Evolutionary conservation across 2,797 vertebrate species (phyloP), one percentile per base, ranked within the genome.

Genomic region (Antennarius maculatus): DNA sequence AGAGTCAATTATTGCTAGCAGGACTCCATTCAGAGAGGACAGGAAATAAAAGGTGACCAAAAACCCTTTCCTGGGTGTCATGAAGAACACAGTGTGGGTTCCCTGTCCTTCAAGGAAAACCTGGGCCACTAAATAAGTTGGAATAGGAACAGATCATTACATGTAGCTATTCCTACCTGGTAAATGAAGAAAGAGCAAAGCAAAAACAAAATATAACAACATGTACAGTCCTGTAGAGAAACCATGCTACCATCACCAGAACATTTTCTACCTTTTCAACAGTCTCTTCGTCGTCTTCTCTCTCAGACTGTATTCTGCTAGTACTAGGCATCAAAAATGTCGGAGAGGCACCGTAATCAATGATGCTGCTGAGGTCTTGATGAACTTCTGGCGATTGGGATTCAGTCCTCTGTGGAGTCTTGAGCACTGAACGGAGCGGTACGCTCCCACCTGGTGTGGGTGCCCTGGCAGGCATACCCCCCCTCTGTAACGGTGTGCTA

Each of bases 401-500:
- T n/a, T 80, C 76, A 4, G 48, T 66, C 54, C 79, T 74, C 71
- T 91, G 92, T 0, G 93, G 92, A 0, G 92, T 93, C 83, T 93
- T 95, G 17, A 94, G 84, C 66, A 81, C 10, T 0, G 93, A 91
- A 52, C 84, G 88, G 23, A 88, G 82, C 69, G 61, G 58, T 13
- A 81, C 64, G 46, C 47, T 42, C n/a, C 47, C 68, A 1, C 79
- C 75, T 0, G 89, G 90, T 1, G 89, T 89, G 3, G 74, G 61
- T 0, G 57, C 60, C 15, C 70, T 73, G 11, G 63, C 75, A 0
- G 93, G 94, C 0, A 91, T 92, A 49, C 50, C 88, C 6, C 94
- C 94, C 69, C 88, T 94, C 81, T 89, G 85, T 27, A 95, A 74
- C 0, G 94, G 94, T 7, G 94, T 94, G 81, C 89, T 92, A 29